Base-by-base conservation (phyloP, 2,888 invertebrate species). In the Drosophila anceps region DNA sequence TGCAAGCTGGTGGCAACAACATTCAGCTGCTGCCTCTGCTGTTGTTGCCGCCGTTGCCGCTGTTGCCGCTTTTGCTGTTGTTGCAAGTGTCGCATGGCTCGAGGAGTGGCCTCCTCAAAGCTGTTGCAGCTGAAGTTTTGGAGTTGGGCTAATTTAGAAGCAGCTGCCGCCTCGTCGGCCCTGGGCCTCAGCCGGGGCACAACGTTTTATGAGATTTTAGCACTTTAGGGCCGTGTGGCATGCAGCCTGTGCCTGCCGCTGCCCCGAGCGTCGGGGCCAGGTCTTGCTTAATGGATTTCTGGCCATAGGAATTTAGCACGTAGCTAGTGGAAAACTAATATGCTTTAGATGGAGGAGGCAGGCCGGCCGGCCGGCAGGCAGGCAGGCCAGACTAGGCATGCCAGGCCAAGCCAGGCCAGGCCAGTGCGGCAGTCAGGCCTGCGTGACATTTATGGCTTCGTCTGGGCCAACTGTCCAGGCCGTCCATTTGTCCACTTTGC, bases 391-490 rank as follows among this genome's bases (percentile, higher is more conserved):
- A 9, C 43, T 20, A 37, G 24, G 43, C 53, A 24, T 2, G 4
- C 24, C 10, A 33, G 33, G 51, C 44, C 44, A 24, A 18, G 31
- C 10, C 27, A 58, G 39, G 31, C 35, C 8, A 12, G 4, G 35
- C 35, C 51, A 15, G 53, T 18, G n/a, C 39, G 39, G 57, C 57
- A 60, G 61, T 65, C 48, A 64, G 72, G 71, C 59, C 73, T 78
- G 75, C 73, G 84, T 85, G 84, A 84, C 84, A 84, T 86, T 85
- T 85, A 84, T 82, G 86, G 84, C 84, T 83, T 84, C 84, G 78
- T 80, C 82, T 78, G 66, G 64, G 53, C 35, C 39, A 55, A 48
- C 67, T 39, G 46, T 33, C 44, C 43, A 5, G 43, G 50, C 50
- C 59, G 76, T 65, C 68, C 60, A 37, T 20, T 48, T 51, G 62